Evolutionary conservation across 2,113 vertebrate species (phyloP).

Genomic region (Lampris megalopsis): DNA sequence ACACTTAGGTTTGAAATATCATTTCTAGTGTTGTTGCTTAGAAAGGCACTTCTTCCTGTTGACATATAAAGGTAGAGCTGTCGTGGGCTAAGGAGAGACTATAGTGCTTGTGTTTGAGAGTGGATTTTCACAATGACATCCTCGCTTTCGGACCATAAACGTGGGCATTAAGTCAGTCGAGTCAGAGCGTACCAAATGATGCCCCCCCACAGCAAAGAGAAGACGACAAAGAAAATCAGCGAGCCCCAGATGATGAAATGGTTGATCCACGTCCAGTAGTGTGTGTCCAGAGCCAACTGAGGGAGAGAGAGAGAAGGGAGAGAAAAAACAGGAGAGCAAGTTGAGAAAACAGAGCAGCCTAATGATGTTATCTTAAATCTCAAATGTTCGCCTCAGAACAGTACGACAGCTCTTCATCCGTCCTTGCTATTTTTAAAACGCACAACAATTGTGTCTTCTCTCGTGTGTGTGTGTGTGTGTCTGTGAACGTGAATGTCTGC

Average conservation of each 20-base stretch:
- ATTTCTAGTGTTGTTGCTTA: no score
- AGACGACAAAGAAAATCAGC: conserved; percentile 93
- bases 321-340: background rate
- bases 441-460: background rate
- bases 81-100: no score
- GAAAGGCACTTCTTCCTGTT: no score
- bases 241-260: conserved; percentile 99
- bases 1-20: no score
- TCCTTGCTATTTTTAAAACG: background rate
- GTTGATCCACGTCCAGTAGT: conserved; percentile 99
- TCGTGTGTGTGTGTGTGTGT: background rate
- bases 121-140: no score
- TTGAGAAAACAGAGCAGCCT: background rate
- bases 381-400: background rate
- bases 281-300: conserved; percentile 95
- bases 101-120: no score
- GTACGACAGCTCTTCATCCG: no score
- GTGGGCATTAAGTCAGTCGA: no score
- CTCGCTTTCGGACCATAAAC: no score
- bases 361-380: background rate
- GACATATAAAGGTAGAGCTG: no score
- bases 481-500: background rate
- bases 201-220: conserved; percentile 98
- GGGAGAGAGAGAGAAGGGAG: conserved; percentile 34
- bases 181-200: conserved; percentile 89